Base-by-base conservation (phyloP, 1,140 invertebrate genomes). In the Cherax destructor region DNA sequence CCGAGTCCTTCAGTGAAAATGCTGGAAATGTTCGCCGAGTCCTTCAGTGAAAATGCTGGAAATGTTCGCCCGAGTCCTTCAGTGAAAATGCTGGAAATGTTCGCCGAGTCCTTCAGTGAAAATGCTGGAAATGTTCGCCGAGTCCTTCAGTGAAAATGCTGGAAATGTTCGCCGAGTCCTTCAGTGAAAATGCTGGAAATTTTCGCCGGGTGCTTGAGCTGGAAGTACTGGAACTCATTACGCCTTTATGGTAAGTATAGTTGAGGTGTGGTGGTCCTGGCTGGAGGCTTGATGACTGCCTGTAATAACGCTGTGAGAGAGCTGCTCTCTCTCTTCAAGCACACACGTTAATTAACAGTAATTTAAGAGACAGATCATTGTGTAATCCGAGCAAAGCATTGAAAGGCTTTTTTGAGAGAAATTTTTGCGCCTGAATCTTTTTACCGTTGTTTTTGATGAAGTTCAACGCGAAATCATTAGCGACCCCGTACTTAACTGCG, bases 351-450 rank as follows among this genome's bases (percentile, higher is more conserved):
- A 74, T 74, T 74, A 74, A 74, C 69, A 74, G 69, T 74, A 74
- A 74, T 74, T 74, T 74, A 74, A 74, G 69, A 74, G 69, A 74
- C n/a, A 30, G 69, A 74, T 74, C 69, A 30, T 74, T 74, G 69
- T 74, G 69, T 74, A 24, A 30, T 74, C 69, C n/a, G n/a, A 74
- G 69, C n/a, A 74, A 74, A 74, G 69, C 69, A 74, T 74, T 74
- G 69, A 74, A 24, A 30, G 69, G 69, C 30, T 6, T 24, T 74
- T 74, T 30, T 74, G 24, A 83, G 77, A 3, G 16, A 61, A 10
- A 80, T 80, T 83, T 83, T 83, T 83, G 52, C 52, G 59, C n/a
- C 80, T 9, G 52, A 56, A 13, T 56, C 80, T 41, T 79, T 83
- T 83, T 83, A 52, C 52, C 56, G 13, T 1, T 56, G 80, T 61